phyloP scores from a whole-genome alignment of 2,797 vertebrate species.

The Melanotaenia trifasciata region DNA sequence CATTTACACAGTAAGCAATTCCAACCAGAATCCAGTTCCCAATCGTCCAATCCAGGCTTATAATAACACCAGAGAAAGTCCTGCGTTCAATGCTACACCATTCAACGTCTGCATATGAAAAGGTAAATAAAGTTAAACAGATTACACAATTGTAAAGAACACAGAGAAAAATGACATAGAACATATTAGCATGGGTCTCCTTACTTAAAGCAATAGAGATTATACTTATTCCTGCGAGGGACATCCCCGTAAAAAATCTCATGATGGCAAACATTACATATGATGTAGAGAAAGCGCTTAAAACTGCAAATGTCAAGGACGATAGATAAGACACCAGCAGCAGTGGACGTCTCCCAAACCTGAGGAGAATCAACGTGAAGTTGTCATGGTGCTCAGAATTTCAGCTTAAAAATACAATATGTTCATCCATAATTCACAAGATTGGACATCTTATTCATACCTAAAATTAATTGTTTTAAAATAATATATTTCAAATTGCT shows the following conservation, averaged over 20 bases:
- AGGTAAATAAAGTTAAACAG: not conserved
- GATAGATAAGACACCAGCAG: slow-evolving; percentile 70
- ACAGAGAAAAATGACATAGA: not conserved
- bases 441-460: not conserved
- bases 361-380: slow-evolving; percentile 17
- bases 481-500: not conserved
- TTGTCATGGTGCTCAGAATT: not conserved
- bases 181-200: slow-evolving; percentile 1
- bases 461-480: no score
- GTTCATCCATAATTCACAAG: not conserved
- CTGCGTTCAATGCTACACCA: slow-evolving; percentile 72
- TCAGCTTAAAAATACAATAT: not conserved
- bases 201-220: slow-evolving; percentile 71
- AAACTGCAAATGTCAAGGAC: slow-evolving; percentile 58
- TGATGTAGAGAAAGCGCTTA: slow-evolving; percentile 71
- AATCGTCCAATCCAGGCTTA: slow-evolving; percentile 75
- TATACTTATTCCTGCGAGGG: slow-evolving; percentile 74
- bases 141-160: not conserved
- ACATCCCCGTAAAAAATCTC: slow-evolving; percentile 76
- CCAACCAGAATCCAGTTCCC: slow-evolving; percentile 66
- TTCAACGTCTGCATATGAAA: slow-evolving; percentile 63
- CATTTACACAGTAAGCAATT: slow-evolving; percentile 66
- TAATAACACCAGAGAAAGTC: slow-evolving; percentile 68
- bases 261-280: slow-evolving; percentile 72
- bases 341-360: slow-evolving; percentile 69